A percentile compares a stretch with the other conserved stretches of the same genome.
These are phyloP conservation scores for Ochropacha duplaris DNA, from an alignment of 2,888 invertebrate genomes.

Conservation along the genomic window DNA sequence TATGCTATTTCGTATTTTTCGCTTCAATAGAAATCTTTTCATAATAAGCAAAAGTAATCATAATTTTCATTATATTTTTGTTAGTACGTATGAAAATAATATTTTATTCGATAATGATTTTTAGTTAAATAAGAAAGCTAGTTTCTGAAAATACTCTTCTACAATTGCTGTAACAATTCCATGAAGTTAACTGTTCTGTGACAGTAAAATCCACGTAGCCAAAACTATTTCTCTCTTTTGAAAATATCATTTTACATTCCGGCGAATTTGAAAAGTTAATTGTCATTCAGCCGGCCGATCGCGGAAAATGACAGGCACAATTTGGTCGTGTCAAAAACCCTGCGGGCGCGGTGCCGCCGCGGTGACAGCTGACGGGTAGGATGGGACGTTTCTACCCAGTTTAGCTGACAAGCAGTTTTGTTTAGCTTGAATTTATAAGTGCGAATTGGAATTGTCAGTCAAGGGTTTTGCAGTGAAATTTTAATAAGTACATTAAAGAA, in stretches of 20 bases:
- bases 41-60: neutral
- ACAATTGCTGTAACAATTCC: neutral
- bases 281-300: conserved; percentile 43
- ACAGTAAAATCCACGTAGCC: neutral
- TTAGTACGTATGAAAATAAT: neutral
- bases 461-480: neutral
- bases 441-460: conserved; percentile 5
- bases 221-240: conserved; percentile 1
- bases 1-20: neutral
- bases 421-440: conserved; percentile 22
- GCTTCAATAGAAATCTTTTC: neutral
- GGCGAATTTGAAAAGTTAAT: conserved; percentile 46
- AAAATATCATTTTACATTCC: conserved; percentile 41
- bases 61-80: too few relatives aligned
- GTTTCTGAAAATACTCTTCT: neutral
- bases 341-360: conserved; percentile 28
- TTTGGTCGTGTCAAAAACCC: conserved; percentile 54
- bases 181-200: neutral
- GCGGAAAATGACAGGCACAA: conserved; percentile 56
- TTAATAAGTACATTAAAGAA: neutral
- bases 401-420: conserved; percentile 42
- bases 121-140: neutral
- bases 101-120: too few relatives aligned
- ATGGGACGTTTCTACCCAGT: conserved; percentile 21
- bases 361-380: conserved; percentile 42